Evolutionary conservation across 2,797 vertebrate species (phyloP), one percentile per base, ranked within the genome.

Genomic region (Syndactyla subalaris): DNA sequence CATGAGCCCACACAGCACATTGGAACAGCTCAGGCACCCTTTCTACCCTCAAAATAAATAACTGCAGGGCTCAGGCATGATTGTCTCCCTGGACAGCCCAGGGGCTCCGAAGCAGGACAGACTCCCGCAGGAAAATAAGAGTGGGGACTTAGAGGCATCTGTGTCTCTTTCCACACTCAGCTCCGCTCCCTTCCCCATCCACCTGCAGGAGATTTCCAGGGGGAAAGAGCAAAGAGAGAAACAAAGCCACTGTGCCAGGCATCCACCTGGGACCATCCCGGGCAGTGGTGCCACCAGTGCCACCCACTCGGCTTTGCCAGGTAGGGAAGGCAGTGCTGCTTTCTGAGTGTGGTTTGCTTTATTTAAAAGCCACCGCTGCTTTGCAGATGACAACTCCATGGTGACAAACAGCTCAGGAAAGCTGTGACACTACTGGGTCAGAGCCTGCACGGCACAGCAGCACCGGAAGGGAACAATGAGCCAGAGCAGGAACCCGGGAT

Each of bases 341-440:
- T 30, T 18, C 68, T 7, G 34, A 12, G 32, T 22, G 16, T 5
- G 7, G 12, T 9, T 46, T 5, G 27, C 49, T 45, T 11, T 12
- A 14, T 29, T 22, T 18, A 14, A 67, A 38, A 6, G 38, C 34
- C n/a, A 46, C 71, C 43, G 2, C 65, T 3, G 16, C 76, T 71
- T 62, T 4, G 15, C 75, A 74, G 83, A 39, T 46, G 21, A 59
- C 54, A 92, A 36, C 83, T 93, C 91, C 96, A 93, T 76, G 96
- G 93, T 77, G 96, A 95, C 95, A 79, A 75, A 45, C 79, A 68
- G 51, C 39, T 45, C 3, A 2, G 86, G 62, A 43, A 89, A 66
- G 92, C 83, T 2, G 51, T 72, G 89, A 81, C 89, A 84, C 49
- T 1, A 16, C 5, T 3, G 2, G 89, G 90, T 84, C 95, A 88